A percentile compares a stretch with the other conserved stretches of the same genome.
Evolutionary conservation across 2,113 vertebrate genomes (phyloP).

Genomic region (Rhegmatorhina hoffmannsi): DNA sequence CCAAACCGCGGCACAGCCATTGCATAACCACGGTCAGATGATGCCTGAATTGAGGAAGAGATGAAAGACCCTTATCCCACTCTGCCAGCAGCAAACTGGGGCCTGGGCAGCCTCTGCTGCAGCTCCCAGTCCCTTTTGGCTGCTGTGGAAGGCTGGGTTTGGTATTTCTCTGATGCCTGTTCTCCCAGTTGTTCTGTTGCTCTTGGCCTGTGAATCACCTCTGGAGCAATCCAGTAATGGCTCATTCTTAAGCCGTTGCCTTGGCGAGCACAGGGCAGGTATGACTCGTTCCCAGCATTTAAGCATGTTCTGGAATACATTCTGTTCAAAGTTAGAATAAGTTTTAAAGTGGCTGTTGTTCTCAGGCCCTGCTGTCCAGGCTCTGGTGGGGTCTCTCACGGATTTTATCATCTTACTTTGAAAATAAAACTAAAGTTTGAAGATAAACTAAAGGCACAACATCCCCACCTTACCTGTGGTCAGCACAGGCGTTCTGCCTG

Average conservation of each 20-base stretch:
- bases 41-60: neutral
- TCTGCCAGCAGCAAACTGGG: neutral
- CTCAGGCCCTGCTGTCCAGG: neutral
- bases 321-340: neutral
- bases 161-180: neutral
- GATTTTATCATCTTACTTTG: rapidly evolving
- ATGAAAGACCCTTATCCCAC: neutral
- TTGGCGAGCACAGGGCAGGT: neutral
- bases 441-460: neutral
- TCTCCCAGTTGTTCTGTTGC: neutral
- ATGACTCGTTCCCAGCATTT: neutral
- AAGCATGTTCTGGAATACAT: neutral
- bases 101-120: neutral
- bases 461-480: rapidly evolving
- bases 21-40: neutral
- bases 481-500: rapidly evolving
- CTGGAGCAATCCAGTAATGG: neutral
- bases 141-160: neutral
- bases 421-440: neutral
- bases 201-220: neutral
- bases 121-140: neutral
- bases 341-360: neutral
- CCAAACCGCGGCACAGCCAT: neutral
- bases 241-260: neutral
- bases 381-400: neutral